Conservation (phyloP, 1,140 invertebrate genomes). For the Drosophila bocqueti region DNA sequence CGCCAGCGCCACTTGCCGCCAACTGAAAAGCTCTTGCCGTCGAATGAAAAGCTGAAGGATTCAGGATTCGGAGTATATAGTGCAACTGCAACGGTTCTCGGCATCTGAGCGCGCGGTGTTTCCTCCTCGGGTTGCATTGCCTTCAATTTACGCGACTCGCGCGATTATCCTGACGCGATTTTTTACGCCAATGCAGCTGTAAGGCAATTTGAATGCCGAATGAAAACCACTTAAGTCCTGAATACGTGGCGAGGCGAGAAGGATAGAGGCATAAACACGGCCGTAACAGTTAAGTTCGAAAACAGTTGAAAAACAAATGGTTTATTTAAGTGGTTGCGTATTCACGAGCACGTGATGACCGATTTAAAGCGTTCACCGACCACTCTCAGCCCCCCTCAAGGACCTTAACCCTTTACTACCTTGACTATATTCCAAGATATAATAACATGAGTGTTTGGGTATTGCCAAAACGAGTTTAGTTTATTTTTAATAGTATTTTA, state of each 20-base stretch:
- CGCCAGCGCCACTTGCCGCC: not conserved
- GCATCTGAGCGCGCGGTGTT: slow-evolving; percentile 20
- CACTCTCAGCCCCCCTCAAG: not conserved
- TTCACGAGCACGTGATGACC: slow-evolving; percentile 32
- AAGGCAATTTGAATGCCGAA: slow-evolving; percentile 38
- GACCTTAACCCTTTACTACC: slow-evolving; percentile 5
- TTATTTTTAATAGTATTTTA: not conserved
- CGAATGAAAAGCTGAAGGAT: slow-evolving; percentile 47
- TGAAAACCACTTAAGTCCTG: slow-evolving; percentile 32
- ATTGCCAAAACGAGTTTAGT: not conserved
- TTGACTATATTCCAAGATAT: not conserved
- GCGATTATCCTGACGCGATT: slow-evolving; percentile 24
- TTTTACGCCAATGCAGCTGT: slow-evolving; percentile 35
- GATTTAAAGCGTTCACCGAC: slow-evolving; percentile 5
- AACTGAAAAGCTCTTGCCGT: slow-evolving; percentile 50
- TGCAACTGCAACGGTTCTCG: slow-evolving; percentile 73
- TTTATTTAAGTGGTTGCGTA: not conserved
- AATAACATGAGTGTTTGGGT: too few relatives aligned
- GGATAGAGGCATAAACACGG: slow-evolving; percentile 12
- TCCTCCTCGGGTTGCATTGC: not conserved
- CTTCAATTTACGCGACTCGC: slow-evolving; percentile 40
- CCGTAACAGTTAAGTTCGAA: slow-evolving; percentile 62
- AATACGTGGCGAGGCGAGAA: not conserved
- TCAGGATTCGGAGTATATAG: slow-evolving; percentile 34
- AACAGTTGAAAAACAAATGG: slow-evolving; percentile 2